Percentiles rank a stretch among this genome's conserved stretches.
These are phyloP conservation scores for Fringilla coelebs DNA, from an alignment of 2,797 vertebrate genomes.

Conservation along the genomic window DNA sequence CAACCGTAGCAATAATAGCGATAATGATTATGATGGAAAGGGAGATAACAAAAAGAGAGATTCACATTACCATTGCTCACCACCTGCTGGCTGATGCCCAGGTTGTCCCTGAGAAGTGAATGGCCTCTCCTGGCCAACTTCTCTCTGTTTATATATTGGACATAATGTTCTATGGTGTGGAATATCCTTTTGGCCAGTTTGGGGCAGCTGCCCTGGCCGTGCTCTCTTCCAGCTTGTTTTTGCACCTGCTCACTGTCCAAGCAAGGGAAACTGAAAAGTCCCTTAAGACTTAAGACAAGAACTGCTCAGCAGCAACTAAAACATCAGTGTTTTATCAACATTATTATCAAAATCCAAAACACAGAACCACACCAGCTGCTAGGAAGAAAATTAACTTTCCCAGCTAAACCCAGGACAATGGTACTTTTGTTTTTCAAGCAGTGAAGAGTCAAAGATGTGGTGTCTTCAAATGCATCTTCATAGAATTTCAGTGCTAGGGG, in stretches of 20 bases:
- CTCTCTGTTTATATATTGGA: not conserved
- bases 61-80: not conserved
- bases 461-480: not conserved
- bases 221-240: not conserved
- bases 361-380: not conserved
- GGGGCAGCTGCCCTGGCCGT: not conserved
- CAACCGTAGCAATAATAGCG: accelerated
- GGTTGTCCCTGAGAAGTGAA: accelerated
- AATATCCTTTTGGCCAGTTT: not conserved
- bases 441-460: not conserved
- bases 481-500: not conserved
- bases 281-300: not conserved
- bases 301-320: not conserved
- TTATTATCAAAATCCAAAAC: not conserved
- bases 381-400: not conserved
- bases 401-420: not conserved
- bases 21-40: not conserved
- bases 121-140: not conserved
- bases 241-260: not conserved
- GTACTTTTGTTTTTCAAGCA: not conserved
- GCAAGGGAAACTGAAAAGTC: not conserved
- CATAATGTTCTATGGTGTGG: not conserved
- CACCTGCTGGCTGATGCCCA: not conserved
- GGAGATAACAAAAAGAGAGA: not conserved
- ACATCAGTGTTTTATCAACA: not conserved